Conservation (phyloP, 1,140 invertebrate species). For the Drosophila insularis region DNA sequence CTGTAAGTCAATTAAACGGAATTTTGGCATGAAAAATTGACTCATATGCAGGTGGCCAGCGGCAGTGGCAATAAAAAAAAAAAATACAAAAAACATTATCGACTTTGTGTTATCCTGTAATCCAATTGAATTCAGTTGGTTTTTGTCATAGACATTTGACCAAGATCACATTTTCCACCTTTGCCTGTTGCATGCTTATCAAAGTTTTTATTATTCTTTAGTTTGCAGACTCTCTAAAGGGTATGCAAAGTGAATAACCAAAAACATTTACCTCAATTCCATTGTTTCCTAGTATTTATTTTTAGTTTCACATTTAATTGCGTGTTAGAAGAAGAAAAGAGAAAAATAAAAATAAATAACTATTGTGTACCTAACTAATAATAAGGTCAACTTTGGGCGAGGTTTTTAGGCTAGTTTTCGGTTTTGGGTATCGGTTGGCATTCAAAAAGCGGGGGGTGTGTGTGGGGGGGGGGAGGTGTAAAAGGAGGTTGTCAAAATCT, state of each 20-base stretch:
- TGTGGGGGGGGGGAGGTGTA: neutral
- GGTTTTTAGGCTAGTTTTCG: neutral
- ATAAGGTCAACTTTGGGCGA: conserved; percentile 7
- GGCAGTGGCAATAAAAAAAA: neutral
- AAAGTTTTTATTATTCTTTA: too few relatives aligned
- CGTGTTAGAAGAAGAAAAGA: conserved; percentile 45
- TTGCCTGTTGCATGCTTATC: neutral
- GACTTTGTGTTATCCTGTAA: neutral
- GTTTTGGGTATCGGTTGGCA: conserved; percentile 57
- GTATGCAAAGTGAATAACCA: neutral
- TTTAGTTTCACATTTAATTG: conserved; percentile 50
- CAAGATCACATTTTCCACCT: too few relatives aligned
- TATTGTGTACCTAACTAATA: conserved; percentile 13
- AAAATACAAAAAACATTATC: neutral
- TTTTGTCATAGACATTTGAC: too few relatives aligned
- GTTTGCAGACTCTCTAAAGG: neutral
- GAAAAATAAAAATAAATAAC: conserved; percentile 26
- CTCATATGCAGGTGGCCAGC: conserved; percentile 25
- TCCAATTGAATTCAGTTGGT: too few relatives aligned
- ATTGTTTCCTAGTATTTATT: conserved; percentile 12
- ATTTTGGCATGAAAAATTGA: conserved; percentile 16
- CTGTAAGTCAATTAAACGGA: conserved; percentile 23
- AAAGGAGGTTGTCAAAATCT: conserved; percentile 3
- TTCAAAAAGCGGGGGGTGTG: conserved; percentile 21
- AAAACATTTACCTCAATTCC: conserved; percentile 15